Base-by-base conservation (phyloP, 2,888 invertebrate genomes). In the Lithophane semibrunnea region DNA sequence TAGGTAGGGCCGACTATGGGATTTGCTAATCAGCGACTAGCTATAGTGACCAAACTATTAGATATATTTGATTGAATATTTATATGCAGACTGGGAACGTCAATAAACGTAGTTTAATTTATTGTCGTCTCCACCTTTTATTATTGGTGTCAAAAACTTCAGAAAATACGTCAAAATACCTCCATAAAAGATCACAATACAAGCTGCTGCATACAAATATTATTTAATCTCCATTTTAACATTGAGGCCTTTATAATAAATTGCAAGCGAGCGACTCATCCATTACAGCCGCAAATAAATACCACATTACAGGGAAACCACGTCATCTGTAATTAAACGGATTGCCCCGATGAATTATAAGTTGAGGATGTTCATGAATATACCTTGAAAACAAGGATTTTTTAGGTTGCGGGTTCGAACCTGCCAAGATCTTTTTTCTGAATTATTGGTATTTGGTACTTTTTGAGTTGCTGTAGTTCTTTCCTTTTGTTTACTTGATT, bases 241-340 rank as follows among this genome's bases (percentile, higher is more conserved):
- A 85, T 88, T 84, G 73, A 64, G 47, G 78, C 79, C 73, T 88
- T 86, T 80, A 85, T 85, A 87, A 89, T 86, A 89, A 89, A 88
- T 88, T 89, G 89, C 86, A 78, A 83, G 79, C 82, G 73, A 75
- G 81, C 78, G 73, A 77, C 79, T 87, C 89, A 85, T 89, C 85
- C 90, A 89, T 89, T 86, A 88, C 47, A 29, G 44, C 84, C 80
- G 68, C 84, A 87, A 88, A 89, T 87, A 89, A 88, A 88, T 88
- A 83, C 84, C 84, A 86, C 79, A 80, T 75, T 65, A 65, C 42
- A 81, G 83, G 83, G 83, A 69, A 61, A 77, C 88, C 70, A 86
- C 21, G 54, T 65, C 73, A 52, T 69, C 44, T n/a, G 70, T 68
- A 84, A 82, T 85, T 75, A 82, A 76, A 47, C 37, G 56, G 63